Evolutionary conservation across 1,140 invertebrate genomes (phyloP).

Genomic region (Lamellibrachia luymesi): DNA sequence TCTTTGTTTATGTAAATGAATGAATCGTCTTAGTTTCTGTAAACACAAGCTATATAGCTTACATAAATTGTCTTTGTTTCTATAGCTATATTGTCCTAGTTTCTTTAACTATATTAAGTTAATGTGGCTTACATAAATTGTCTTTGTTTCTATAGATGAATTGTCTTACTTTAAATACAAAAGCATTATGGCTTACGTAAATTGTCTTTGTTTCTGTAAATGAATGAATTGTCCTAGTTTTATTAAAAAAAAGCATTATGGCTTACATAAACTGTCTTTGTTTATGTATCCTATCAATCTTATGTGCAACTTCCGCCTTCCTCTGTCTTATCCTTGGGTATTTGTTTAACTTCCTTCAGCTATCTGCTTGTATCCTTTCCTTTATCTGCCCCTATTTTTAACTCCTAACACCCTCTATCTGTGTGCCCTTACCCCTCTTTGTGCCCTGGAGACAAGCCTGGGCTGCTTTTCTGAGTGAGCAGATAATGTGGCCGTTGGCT

Average conservation of each 20-base stretch:
- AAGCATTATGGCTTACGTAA: too few species aligned
- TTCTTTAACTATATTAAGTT: too few species aligned
- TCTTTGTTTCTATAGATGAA: background rate
- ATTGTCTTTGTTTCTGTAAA: too few species aligned
- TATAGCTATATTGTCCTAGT: too few species aligned
- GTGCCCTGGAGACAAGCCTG: background rate
- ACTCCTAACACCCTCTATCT: background rate
- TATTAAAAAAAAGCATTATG: background rate
- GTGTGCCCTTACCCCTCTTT: background rate
- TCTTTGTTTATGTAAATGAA: background rate
- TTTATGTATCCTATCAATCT: background rate
- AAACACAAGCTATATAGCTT: background rate
- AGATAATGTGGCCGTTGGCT: too few species aligned
- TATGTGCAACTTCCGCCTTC: background rate
- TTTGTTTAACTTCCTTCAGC: background rate
- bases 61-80: background rate
- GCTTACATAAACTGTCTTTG: background rate
- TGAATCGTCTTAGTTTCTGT: background rate
- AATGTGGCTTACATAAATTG: background rate
- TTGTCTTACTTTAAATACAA: too few species aligned
- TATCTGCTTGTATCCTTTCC: background rate
- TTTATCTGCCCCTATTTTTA: background rate
- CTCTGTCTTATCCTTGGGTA: background rate
- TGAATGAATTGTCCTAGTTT: background rate
- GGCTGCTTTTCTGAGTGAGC: background rate